Conservation (phyloP, 2,888 invertebrate species). For the Cordylochernes scorpioides region DNA sequence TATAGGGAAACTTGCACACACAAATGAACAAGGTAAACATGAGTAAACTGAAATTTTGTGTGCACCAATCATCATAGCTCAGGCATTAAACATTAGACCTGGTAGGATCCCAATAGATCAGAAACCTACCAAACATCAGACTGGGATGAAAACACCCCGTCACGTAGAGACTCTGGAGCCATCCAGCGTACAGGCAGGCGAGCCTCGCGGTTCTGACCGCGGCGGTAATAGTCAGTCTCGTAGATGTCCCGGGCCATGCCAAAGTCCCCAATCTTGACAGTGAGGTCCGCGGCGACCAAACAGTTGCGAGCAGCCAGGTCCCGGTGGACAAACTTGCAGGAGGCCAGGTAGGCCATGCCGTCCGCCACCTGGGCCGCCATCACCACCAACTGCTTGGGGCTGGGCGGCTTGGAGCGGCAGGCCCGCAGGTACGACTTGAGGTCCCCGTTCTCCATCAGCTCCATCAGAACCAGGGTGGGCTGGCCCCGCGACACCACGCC, state of each 20-base stretch:
- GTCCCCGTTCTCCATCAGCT: conserved; percentile 81
- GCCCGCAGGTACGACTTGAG: conserved; percentile 64
- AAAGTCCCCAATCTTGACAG: conserved; percentile 44
- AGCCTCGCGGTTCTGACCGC: conserved; percentile 58
- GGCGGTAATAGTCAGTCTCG: conserved; percentile 82
- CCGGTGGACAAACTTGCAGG: conserved; percentile 74
- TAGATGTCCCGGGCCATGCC: conserved; percentile 85
- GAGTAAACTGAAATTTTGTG: too few species aligned
- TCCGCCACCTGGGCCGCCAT: conserved; percentile 58
- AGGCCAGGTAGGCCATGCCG: conserved; percentile 88
- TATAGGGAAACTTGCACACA: too few species aligned
- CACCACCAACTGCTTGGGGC: conserved; percentile 22
- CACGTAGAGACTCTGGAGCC: conserved; percentile 80
- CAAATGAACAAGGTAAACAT: too few species aligned
- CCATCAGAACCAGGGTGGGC: conserved; percentile 87
- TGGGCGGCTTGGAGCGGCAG: conserved; percentile 38
- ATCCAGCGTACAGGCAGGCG: conserved; percentile 76
- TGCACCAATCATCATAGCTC: too few species aligned
- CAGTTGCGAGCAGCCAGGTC: conserved; percentile 84
- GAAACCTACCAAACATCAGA: conserved; percentile 22
- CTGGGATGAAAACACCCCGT: conserved; percentile 64
- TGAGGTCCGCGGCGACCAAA: conserved; percentile 62
- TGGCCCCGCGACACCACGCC: conserved; percentile 83
- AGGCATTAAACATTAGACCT: too few species aligned
- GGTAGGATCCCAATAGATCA: background rate